Base-by-base conservation (phyloP, 2,113 vertebrate genomes). In the Catharus bicknelli region DNA sequence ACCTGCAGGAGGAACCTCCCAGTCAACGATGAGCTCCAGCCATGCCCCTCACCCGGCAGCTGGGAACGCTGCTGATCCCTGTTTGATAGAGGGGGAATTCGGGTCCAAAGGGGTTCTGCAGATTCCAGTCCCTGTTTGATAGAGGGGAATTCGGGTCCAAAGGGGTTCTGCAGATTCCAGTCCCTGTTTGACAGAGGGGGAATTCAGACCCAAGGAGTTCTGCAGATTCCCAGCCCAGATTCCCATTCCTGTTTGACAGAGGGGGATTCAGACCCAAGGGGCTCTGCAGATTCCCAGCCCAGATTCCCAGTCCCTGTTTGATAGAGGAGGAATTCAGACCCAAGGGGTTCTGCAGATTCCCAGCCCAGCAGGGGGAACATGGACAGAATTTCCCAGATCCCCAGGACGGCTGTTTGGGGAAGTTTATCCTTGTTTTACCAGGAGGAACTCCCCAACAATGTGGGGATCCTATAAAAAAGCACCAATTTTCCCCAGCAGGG, bases 381-480 rank as follows among this genome's bases (percentile, higher is more conserved):
- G 2, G 42, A 25, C 13, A 14, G 11, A 17, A 58, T 27, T 63
- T 62, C 5, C 5, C 34, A 36, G 43, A 16, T 23, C 18, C 36
- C 54, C 29, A 51, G 54, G 6, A 9, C 3, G 0, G 0, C 15
- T 4, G 1, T 21, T n/a, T n/a, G 3, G 3, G 19, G 27, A 19
- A 42, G 19, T 8, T 54, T 17, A 11, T 42, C 70, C 53, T 38
- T 8, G 16, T n/a, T 75, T 70, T 38, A 10, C 25, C 36, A 11
- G 30, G 11, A 83, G 62, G 25, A 79, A 6, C 42, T n/a, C 10
- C 45, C 48, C 26, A 27, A 38, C 38, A 38, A 38, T 38, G 38
- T 38, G 38, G 38, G 38, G 38, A 38, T 38, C 38, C 38, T 38
- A 38, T 38, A 38, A 38, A 40, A 42, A 77, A 4, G n/a, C 38